Conservation (phyloP, 2,113 vertebrate species). For the Meriones unguiculatus region DNA sequence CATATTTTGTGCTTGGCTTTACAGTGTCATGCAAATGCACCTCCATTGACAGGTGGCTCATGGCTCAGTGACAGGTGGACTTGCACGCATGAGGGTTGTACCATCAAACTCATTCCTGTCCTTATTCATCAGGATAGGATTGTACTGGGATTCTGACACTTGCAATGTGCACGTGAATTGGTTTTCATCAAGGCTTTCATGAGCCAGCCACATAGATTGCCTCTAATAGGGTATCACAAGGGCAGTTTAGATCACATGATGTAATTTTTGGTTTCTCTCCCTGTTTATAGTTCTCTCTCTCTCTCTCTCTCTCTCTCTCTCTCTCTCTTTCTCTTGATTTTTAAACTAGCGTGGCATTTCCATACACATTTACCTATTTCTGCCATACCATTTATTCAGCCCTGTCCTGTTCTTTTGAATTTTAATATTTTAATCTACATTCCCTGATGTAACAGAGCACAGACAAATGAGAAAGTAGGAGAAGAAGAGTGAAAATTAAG, state of each 20-base stretch:
- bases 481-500: background rate
- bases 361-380: slow-evolving; percentile 14
- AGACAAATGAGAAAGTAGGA: background rate
- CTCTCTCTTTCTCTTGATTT: background rate
- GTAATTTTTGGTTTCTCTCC: background rate
- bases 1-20: background rate
- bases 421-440: background rate
- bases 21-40: background rate
- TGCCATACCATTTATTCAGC: background rate
- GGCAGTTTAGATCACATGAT: background rate
- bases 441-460: background rate
- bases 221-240: background rate
- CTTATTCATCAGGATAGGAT: background rate
- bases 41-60: background rate
- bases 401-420: background rate
- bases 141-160: background rate
- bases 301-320: background rate
- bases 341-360: background rate
- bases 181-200: background rate
- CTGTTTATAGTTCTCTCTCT: background rate
- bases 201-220: background rate
- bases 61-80: background rate
- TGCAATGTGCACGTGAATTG: background rate
- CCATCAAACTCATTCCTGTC: background rate
- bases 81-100: background rate